These are phyloP conservation scores for Atractosteus spatula DNA, from an alignment of 2,113 vertebrate genomes.

Conservation along the genomic window DNA sequence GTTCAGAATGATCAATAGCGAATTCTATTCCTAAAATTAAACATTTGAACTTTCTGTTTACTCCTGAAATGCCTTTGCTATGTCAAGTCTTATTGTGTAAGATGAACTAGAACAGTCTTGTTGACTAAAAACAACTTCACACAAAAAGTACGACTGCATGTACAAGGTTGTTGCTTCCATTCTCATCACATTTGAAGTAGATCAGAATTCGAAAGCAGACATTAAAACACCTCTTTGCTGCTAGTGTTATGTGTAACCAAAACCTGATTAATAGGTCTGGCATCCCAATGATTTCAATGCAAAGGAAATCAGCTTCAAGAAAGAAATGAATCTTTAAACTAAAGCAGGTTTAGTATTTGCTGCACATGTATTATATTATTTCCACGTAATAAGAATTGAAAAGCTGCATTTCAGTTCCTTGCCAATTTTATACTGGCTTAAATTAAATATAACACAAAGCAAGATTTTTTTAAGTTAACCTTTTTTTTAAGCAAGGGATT, in stretches of 20 bases:
- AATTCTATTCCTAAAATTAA: too few relatives aligned
- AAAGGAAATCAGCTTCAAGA: background rate
- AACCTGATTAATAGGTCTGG: background rate
- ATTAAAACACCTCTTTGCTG: background rate
- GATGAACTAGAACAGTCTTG: too few relatives aligned
- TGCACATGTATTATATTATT: slow-evolving; percentile 28
- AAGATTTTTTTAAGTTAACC: slow-evolving; percentile 37
- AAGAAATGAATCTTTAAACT: background rate
- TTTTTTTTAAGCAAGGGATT: slow-evolving; percentile 48
- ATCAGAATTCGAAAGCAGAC: background rate
- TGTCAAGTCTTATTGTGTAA: too few relatives aligned
- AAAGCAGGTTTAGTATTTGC: background rate
- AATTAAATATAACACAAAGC: slow-evolving; percentile 36
- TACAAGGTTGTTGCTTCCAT: background rate
- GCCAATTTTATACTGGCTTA: slow-evolving; percentile 32
- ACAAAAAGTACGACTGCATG: background rate
- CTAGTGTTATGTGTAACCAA: background rate
- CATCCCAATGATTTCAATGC: background rate
- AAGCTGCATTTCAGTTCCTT: slow-evolving; percentile 28
- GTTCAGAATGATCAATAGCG: too few relatives aligned
- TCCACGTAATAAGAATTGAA: slow-evolving; percentile 45
- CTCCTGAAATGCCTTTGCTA: too few relatives aligned
- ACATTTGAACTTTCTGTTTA: too few relatives aligned
- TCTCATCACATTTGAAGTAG: background rate
- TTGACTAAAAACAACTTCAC: background rate